Evolutionary conservation across 2,113 vertebrate genomes (phyloP).

Genomic region (Lycaon pictus): DNA sequence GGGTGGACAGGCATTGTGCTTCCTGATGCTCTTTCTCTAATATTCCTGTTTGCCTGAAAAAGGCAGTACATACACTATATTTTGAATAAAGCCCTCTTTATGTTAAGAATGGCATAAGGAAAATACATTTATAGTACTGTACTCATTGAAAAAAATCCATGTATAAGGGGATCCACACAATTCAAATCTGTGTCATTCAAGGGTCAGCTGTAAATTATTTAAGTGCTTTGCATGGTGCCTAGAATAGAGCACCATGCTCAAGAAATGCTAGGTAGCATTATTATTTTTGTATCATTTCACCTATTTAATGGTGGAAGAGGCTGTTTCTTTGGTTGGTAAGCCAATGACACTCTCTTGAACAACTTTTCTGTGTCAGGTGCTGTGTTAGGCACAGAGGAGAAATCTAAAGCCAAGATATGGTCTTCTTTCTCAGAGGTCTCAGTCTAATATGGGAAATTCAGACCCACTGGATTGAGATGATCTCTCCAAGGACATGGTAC

Average conservation of each 20-base stretch:
- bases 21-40: not conserved
- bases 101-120: not conserved
- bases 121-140: not conserved
- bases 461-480: not conserved
- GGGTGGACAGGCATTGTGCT: slow-evolving; percentile 11
- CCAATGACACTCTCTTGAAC: slow-evolving; percentile 13
- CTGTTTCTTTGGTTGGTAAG: slow-evolving; percentile 50
- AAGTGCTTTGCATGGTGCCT: slow-evolving; percentile 18
- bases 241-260: not conserved
- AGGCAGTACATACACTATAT: not conserved
- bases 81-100: slow-evolving; percentile 46
- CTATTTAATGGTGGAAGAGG: not conserved
- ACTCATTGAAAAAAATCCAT: not conserved
- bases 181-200: not conserved
- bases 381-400: not conserved
- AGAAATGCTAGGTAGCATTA: slow-evolving; percentile 49
- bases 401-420: not conserved
- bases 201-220: not conserved
- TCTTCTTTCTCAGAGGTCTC: not conserved
- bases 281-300: slow-evolving; percentile 45
- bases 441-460: slow-evolving; percentile 7
- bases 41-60: slow-evolving; percentile 21
- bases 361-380: not conserved
- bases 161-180: not conserved
- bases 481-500: not conserved